These are phyloP conservation scores for Taphrorychus bicolor DNA, from an alignment of 2,888 invertebrate species.

Conservation along the genomic window DNA sequence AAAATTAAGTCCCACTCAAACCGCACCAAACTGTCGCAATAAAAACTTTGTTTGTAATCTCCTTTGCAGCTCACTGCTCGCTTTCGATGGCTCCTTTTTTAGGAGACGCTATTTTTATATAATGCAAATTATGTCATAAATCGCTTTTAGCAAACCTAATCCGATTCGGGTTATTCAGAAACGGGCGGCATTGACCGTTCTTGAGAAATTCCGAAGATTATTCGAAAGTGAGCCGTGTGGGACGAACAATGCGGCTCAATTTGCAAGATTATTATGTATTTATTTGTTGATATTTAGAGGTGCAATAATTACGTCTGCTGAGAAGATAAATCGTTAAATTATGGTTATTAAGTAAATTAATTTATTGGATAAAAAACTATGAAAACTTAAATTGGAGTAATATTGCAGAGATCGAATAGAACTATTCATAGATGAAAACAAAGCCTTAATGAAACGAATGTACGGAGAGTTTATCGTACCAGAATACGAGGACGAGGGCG, in stretches of 20 bases:
- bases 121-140: not conserved
- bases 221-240: conserved; percentile 7
- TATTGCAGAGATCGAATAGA: conserved; percentile 83
- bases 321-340: not conserved
- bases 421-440: conserved; percentile 92
- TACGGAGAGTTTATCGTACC: conserved; percentile 85
- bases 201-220: conserved; percentile 12
- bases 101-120: not conserved
- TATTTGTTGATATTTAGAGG: not conserved
- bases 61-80: too few species aligned
- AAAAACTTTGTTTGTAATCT: too few species aligned
- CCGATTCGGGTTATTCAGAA: not conserved
- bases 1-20: too few species aligned
- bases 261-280: not conserved
- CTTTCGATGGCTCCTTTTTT: not conserved
- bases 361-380: not conserved
- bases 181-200: conserved; percentile 9
- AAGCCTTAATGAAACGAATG: conserved; percentile 92
- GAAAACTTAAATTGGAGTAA: not conserved
- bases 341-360: not conserved
- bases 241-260: conserved; percentile 1
- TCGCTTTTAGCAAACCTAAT: not conserved
- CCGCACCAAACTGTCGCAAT: too few species aligned
- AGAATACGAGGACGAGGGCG: conserved; percentile 34
- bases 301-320: not conserved